Conservation (phyloP, 2,797 vertebrate genomes). For the Rallus crepitans region DNA sequence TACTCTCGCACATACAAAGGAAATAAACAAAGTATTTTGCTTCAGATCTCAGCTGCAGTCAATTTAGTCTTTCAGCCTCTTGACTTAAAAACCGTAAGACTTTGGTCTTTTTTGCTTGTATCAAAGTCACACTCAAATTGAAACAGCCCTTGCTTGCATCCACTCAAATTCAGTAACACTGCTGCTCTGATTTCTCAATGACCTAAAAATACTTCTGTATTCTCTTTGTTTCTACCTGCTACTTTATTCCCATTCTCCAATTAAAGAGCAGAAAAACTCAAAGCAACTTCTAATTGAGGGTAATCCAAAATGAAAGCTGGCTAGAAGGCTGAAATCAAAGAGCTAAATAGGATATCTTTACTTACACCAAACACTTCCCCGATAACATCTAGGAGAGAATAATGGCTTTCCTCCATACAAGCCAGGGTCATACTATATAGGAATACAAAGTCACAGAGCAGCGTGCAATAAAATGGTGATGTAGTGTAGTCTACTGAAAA, state of each 20-base stretch:
- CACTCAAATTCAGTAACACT: background rate
- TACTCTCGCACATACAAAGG: background rate
- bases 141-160: background rate
- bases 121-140: constrained; percentile 27
- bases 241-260: constrained; percentile 13
- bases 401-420: background rate
- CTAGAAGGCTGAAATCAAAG: constrained; percentile 35
- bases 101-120: constrained; percentile 15
- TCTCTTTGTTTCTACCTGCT: constrained; percentile 43
- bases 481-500: background rate
- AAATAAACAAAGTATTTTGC: constrained; percentile 49
- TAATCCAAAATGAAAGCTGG: constrained; percentile 35
- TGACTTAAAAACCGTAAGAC: background rate
- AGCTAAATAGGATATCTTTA: background rate
- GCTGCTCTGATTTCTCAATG: background rate
- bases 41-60: constrained; percentile 55
- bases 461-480: background rate
- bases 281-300: constrained; percentile 23
- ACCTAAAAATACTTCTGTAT: constrained; percentile 37
- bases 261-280: constrained; percentile 22
- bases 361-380: background rate
- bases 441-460: background rate
- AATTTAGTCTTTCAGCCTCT: constrained; percentile 45
- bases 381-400: background rate
- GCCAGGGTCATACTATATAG: background rate